Base-by-base conservation (phyloP, 2,113 vertebrate species). In the Hippocampus abdominalis region DNA sequence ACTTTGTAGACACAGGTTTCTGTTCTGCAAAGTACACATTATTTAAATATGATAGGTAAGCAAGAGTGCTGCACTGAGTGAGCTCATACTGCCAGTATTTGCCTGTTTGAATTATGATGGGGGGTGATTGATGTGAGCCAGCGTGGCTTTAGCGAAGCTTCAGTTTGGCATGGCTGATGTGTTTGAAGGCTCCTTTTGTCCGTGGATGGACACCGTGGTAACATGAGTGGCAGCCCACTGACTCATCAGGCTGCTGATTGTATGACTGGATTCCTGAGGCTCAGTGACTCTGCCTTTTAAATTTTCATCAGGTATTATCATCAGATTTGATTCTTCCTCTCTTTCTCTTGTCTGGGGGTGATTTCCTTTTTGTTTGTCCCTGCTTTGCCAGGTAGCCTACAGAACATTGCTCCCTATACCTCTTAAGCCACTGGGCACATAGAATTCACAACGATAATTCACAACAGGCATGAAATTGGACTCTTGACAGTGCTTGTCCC, bases 131-230 rank as follows among this genome's bases (percentile, higher is more conserved):
- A 86, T 86, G 81, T 44, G 76, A 76, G 76, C 57, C 67, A 62
- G 67, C 61, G 48, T 68, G 64, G 57, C 77, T 81, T 68, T 59
- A 59, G 67, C 59, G 29, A 71, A 51, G 61, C 77, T 78, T 76
- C 78, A 73, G 3, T 70, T 74, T 40, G 71, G 42, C 68, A 49
- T 68, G 65, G 82, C 75, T 84, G 84, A 87, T 75, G 79, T 71
- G 65, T 81, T 79, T 88, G 89, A 87, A 86, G 83, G 77, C 78
- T 84, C 70, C 78, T 76, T 86, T 84, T 89, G 87, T 87, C 75
- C 77, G 79, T 68, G 59, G 67, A 80, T 73, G 69, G 81, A 85
- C 78, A 78, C 73, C 65, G 78, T 51, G 59, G 84, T 84, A 87
- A 87, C 80, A 71, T 82, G 82, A 89, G 84, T 83, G 79, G 78